Conservation (phyloP, 2,888 invertebrate species). For the Trissonchulus latispiculum region DNA sequence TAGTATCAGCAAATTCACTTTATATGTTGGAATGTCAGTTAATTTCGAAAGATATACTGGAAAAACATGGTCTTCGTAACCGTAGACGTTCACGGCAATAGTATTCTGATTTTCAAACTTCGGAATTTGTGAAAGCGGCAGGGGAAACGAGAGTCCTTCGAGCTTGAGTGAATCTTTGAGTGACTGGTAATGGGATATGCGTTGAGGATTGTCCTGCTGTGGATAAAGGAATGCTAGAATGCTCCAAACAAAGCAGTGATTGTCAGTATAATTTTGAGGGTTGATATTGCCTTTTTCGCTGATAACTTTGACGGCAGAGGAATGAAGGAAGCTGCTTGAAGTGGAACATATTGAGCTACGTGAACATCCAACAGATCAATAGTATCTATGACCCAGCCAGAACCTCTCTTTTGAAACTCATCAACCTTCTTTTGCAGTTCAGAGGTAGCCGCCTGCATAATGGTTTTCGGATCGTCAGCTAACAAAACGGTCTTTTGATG, state of each 20-base stretch:
- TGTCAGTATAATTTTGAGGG: neutral
- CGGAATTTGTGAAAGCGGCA: neutral
- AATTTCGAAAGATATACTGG: neutral
- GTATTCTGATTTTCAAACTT: neutral
- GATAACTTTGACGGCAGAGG: neutral
- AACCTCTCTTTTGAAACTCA: neutral
- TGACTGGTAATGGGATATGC: neutral
- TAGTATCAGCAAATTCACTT: too few species aligned
- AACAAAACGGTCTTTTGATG: too few species aligned
- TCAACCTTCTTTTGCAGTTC: too few species aligned
- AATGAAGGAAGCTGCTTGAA: neutral
- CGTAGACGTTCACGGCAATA: neutral
- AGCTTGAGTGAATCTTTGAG: neutral
- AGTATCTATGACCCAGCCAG: neutral
- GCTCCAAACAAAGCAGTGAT: neutral
- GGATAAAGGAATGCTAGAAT: neutral
- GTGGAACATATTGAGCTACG: neutral
- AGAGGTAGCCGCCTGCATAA: too few species aligned
- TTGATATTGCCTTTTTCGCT: neutral
- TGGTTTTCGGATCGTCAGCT: too few species aligned
- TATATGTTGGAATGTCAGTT: too few species aligned
- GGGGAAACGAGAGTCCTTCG: neutral
- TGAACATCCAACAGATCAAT: neutral
- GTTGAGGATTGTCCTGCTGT: neutral
- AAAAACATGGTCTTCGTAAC: neutral